Evolutionary conservation across 2,113 vertebrate species (phyloP), one percentile per base, ranked within the genome.

Genomic region (Pampusana beccarii): DNA sequence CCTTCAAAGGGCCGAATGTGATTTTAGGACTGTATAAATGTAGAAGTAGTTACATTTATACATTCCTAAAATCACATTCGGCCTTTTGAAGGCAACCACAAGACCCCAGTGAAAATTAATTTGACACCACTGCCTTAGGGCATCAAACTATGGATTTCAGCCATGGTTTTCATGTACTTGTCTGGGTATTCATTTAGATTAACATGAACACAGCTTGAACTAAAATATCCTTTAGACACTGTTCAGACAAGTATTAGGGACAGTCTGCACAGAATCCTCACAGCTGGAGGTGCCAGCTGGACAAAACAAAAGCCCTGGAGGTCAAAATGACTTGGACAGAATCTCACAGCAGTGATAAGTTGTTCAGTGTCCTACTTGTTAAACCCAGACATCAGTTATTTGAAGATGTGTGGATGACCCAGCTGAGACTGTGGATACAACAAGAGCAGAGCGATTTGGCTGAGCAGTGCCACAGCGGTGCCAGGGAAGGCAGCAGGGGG

Each of bases 261-360:
- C 21, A 57, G 44, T 21, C 19, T 53, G 50, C 67, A 77, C 34
- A 86, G 70, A 92, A 48, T 57, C 20, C 8, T 69, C 24, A 10
- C 34, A 61, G 50, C 13, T 73, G 51, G 18, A 73, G 15, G 11
- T 77, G 26, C 36, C 70, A 88, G 1, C 18, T 57, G 57, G 38
- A 57, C 21, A 61, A 58, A 84, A 26, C 9, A 61, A 89, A 88
- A 89, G 15, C 48, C 10, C 25, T 67, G 44, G 38, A 79, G 14
- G 62, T 29, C 38, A 84, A 48, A 91, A 78, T 10, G 4, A 38
- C 29, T 56, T 9, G 18, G 36, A 40, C n/a, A 84, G 60, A 74
- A 78, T 62, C 0, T 0, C 56, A 50, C 71, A 86, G 36, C 19
- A 26, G 11, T 4, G 0, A 25, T 4, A 5, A 64, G 26, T 17